Base-by-base conservation (phyloP, 53 echinoderm and acorn worm species). In the Patiria pectinifera region DNA sequence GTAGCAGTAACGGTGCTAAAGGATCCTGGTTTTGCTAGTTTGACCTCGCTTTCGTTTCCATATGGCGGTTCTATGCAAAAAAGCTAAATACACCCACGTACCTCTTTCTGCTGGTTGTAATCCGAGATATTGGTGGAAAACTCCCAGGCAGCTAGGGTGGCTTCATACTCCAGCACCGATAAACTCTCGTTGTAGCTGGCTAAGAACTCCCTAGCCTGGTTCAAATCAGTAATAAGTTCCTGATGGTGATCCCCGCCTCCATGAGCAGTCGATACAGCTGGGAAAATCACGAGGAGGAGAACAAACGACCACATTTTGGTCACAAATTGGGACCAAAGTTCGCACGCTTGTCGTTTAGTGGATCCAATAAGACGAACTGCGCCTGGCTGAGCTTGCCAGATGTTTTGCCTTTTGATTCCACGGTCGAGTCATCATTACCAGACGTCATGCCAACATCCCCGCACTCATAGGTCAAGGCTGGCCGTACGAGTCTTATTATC, bases 51-150 rank as follows among this genome's bases (percentile, higher is more conserved):
- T 8, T 53, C 53, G 53, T 6, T 53, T 53, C 53, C 0, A 8
- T 53, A 53, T 6, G 53, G 0, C 8, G 8, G 8, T 53, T 49
- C 3, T 49, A 5, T 53, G 53, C 53, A 53, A 53, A 53, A 53
- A 53, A 6, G 8, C 53, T 53, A 5, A 8, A 8, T 53, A 53
- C 53, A 53, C 53, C 15, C 13, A 84, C 94, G 77, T 92, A 95
- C 97, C 82, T 93, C 45, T 94, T 94, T 94, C 76, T 93, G 91
- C 15, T 77, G 49, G 75, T 97, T 96, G 21, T 95, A 91, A 78
- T 97, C 95, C 48, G 97, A 95, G 6, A 97, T 88, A 80, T 97
- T 96, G 23, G 93, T 95, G 46, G 79, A 70, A 78, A 91, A 97
- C 13, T 66, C 80, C 96, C 96, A 97, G 22, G 70, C 91, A 1